A percentile compares a stretch with the other conserved stretches of the same genome.
These are phyloP conservation scores for Hydra vulgaris DNA, from an alignment of 30 jellyfish, hydroid and myxozoan genomes.

Conservation along the genomic window DNA sequence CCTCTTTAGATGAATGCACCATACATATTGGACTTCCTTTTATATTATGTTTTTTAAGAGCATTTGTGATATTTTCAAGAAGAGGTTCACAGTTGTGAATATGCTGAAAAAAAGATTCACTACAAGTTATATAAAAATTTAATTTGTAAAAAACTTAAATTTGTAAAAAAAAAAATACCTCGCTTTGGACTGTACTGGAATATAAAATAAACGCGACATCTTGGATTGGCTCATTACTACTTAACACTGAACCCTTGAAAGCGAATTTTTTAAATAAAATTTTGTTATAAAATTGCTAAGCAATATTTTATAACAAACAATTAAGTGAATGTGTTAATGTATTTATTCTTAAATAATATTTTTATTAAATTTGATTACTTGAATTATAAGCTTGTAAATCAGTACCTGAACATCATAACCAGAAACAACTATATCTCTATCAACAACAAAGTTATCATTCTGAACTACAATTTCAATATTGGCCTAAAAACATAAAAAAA, in stretches of 20 bases:
- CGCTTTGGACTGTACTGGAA: conserved; percentile 42
- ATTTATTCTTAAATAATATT: too few species aligned
- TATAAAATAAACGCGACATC: conserved; percentile 68
- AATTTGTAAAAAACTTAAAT: too few species aligned
- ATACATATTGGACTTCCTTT: conserved; percentile 39
- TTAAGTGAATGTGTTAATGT: too few species aligned
- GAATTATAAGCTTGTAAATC: too few species aligned
- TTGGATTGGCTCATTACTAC: conserved; percentile 92
- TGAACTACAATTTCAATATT: conserved; percentile 26
- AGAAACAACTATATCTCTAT: conserved; percentile 45
- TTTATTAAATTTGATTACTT: too few species aligned
- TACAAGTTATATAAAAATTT: too few species aligned
- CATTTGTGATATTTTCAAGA: conserved; percentile 26
- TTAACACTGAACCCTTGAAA: conserved; percentile 72
- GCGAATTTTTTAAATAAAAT: not conserved
- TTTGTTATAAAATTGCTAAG: not conserved
- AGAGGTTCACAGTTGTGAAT: conserved; percentile 52
- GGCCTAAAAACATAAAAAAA: conserved; percentile 21
- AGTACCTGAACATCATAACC: conserved; percentile 97
- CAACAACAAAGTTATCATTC: conserved; percentile 47
- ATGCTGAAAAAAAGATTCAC: conserved; percentile 25
- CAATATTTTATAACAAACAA: too few species aligned
- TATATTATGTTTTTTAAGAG: conserved; percentile 15
- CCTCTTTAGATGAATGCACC: conserved; percentile 64
- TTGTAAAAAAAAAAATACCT: not conserved